phyloP scores from a whole-genome alignment of 2,797 vertebrate genomes.

The Pseudochirops corinnae region DNA sequence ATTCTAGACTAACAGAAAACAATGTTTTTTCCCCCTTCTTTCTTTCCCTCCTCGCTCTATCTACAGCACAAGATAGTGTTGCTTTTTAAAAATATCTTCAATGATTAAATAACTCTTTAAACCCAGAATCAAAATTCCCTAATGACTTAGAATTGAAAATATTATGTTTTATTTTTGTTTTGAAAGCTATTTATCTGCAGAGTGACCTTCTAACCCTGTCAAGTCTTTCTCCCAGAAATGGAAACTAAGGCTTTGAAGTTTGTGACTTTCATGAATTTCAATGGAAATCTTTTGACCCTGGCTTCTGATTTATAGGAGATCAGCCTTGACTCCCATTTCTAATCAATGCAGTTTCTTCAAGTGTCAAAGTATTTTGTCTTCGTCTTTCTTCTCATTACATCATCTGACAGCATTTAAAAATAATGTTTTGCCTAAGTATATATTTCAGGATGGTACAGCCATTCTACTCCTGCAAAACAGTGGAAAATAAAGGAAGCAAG shows the following conservation, averaged over 20 bases:
- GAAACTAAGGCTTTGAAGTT: conserved; percentile 39
- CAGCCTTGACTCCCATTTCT: conserved; percentile 46
- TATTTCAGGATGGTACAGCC: background rate
- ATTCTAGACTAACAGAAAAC: background rate
- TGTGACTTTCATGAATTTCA: conserved; percentile 42
- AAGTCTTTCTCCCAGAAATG: conserved; percentile 6
- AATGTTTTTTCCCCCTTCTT: background rate
- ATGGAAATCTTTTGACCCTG: conserved; percentile 39
- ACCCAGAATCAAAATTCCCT: background rate
- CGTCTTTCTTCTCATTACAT: background rate
- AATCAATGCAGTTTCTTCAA: conserved; percentile 1
- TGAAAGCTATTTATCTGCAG: conserved; percentile 52
- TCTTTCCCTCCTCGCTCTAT: background rate
- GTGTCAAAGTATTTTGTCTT: background rate
- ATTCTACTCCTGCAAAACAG: conserved; percentile 6
- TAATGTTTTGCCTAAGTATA: background rate
- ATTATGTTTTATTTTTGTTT: conserved; percentile 38
- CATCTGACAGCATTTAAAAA: conserved; percentile 31
- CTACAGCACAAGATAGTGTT: background rate
- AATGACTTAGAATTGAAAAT: conserved; percentile 17
- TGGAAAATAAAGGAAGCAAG: background rate
- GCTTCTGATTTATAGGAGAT: conserved; percentile 46
- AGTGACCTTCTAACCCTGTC: background rate
- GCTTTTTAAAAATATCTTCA: conserved; percentile 29
- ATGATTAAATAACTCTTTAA: background rate